Evolutionary conservation across 2,888 invertebrate species (phyloP), one percentile per base, ranked within the genome.

Genomic region (Latrodectus hesperus): DNA sequence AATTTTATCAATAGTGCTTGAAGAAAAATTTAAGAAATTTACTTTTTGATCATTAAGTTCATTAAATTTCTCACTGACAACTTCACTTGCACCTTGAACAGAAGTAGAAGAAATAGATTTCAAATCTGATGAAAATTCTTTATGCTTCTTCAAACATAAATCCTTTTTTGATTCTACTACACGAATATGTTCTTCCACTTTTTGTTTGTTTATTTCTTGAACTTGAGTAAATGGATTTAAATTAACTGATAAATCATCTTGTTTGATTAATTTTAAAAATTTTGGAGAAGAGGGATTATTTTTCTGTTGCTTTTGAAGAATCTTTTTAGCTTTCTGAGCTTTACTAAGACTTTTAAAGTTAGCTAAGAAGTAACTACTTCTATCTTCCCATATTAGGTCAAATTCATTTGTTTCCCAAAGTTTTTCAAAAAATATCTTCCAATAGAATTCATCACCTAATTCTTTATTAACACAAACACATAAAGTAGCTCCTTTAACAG

Each of bases 291-390:
- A 22, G 22, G 71, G 60, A 74, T 86, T 67, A 22, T 52, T 67
- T 12, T 26, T 60, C 67, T 83, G 79, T 16, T 71, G n/a, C 55
- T 83, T 83, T 22, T 68, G 53, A 12, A 89, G 51, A 55, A 83
- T 49, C 16, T 89, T 89, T 38, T 77, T 75, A 26, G 75, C 86
- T 75, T 83, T 89, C 38, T 89, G 82, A 64, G 89, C 86, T 72
- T 86, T 74, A 52, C 72, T 83, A 8, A 86, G 38, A 71, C 86
- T 89, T 86, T 86, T 72, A 52, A 89, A 89, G 64, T 64, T 79
- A 38, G 71, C 70, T 14, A 83, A 64, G 17, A 79, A 83, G 38
- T 52, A 70, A 1, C 81, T 81, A 16, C 14, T 52, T 49, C n/a
- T 22, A 70, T 71, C 71, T 68, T 74, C 77, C 77, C 82, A 83